These are phyloP conservation scores for Carcinoscorpius rotundicauda DNA, from an alignment of 1,140 invertebrate species.

Conservation along the genomic window DNA sequence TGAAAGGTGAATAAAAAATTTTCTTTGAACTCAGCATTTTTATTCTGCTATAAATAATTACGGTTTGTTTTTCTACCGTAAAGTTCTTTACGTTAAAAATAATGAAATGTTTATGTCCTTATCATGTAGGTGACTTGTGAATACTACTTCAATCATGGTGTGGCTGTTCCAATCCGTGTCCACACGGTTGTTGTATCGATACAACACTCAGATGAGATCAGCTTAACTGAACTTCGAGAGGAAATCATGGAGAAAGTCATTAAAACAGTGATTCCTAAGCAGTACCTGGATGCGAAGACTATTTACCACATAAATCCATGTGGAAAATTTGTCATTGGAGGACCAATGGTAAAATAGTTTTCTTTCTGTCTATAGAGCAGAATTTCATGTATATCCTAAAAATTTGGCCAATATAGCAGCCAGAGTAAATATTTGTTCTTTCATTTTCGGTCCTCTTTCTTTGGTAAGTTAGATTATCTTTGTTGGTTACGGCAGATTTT, in stretches of 20 bases:
- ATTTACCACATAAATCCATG: conserved; percentile 95
- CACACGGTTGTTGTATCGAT: conserved; percentile 95
- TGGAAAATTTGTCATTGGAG: conserved; percentile 88
- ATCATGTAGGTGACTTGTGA: conserved; percentile 28
- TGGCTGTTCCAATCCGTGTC: conserved; percentile 81
- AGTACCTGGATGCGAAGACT: conserved; percentile 85
- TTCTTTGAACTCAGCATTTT: background rate
- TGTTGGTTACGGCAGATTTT: no score
- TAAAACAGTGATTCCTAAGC: conserved; percentile 76
- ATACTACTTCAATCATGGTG: conserved; percentile 45
- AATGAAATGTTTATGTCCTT: no score
- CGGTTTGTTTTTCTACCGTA: no score
- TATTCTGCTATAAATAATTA: no score
- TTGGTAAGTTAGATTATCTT: no score
- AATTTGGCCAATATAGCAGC: no score
- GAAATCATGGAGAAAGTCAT: conserved; percentile 87
- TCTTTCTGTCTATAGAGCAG: conserved; percentile 30
- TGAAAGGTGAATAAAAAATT: no score
- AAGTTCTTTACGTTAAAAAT: no score
- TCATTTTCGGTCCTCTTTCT: conserved; percentile 24
- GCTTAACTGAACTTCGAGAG: conserved; percentile 64
- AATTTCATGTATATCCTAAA: no score
- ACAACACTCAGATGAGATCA: conserved; percentile 90
- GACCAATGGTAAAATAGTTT: conserved; percentile 61
- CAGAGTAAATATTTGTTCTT: no score